Conservation (phyloP, 2,888 invertebrate species). For the Corbicula japonica region DNA sequence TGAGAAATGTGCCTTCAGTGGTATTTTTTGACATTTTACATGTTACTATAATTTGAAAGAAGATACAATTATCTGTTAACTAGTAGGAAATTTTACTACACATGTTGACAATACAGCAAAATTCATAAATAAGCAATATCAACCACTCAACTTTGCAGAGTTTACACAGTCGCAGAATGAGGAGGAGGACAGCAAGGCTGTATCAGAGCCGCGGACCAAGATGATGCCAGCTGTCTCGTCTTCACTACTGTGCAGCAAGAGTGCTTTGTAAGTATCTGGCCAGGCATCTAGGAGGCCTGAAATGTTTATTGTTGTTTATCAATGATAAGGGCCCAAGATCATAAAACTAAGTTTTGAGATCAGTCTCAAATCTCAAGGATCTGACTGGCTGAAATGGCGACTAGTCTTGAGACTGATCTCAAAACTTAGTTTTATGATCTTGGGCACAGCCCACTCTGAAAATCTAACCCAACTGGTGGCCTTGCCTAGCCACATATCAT, state of each 20-base stretch:
- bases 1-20: neutral
- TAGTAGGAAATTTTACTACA: neutral
- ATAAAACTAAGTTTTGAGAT: neutral
- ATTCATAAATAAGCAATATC: neutral
- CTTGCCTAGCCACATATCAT: too few relatives aligned
- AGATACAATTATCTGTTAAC: neutral
- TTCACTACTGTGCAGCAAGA: slow-evolving; percentile 7
- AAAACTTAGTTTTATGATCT: too few relatives aligned
- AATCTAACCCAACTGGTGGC: too few relatives aligned
- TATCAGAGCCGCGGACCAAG: neutral
- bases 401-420: too few relatives aligned
- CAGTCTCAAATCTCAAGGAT: neutral
- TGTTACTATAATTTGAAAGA: neutral
- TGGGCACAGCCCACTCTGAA: too few relatives aligned
- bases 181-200: slow-evolving; percentile 6
- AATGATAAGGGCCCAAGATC: neutral
- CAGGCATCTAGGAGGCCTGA: too few relatives aligned
- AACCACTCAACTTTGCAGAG: neutral
- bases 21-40: neutral
- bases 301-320: neutral
- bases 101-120: neutral
- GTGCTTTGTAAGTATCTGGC: slow-evolving; percentile 30
- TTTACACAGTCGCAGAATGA: slow-evolving; percentile 14
- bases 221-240: neutral
- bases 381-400: neutral